Evolutionary conservation across 2,888 invertebrate species (phyloP).

Genomic region (Synanthedon tipuliformis): DNA sequence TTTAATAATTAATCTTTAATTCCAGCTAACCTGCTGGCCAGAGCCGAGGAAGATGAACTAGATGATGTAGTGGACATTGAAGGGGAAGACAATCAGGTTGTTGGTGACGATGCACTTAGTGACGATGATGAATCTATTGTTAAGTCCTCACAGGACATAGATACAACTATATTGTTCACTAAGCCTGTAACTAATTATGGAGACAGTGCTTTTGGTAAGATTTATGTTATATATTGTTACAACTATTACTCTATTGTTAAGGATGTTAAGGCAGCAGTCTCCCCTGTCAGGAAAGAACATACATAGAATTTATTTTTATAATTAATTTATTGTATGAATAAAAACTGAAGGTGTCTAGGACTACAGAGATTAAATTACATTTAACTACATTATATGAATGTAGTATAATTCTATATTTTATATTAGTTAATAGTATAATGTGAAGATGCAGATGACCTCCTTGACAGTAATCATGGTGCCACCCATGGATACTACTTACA

Average conservation of each 20-base stretch:
- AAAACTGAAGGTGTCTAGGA: too few species aligned
- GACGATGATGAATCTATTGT: conserved; percentile 72
- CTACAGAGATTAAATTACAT: too few species aligned
- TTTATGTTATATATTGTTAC: background rate
- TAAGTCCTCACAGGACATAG: conserved; percentile 89
- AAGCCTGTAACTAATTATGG: conserved; percentile 76
- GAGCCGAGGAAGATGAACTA: conserved; percentile 76
- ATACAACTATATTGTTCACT: conserved; percentile 90
- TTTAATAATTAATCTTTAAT: conserved; percentile 4
- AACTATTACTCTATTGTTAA: conserved; percentile 1
- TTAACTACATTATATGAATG: too few species aligned
- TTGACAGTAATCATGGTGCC: too few species aligned
- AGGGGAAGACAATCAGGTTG: conserved; percentile 73
- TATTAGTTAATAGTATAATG: too few species aligned
- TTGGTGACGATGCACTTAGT: conserved; percentile 72
- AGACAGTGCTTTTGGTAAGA: conserved; percentile 74
- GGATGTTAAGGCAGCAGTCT: too few species aligned
- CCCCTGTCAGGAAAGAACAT: too few species aligned
- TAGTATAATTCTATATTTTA: too few species aligned
- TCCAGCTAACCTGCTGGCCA: conserved; percentile 63
- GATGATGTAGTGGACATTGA: conserved; percentile 79
- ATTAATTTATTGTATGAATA: too few species aligned
- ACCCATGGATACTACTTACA: conserved; percentile 1
- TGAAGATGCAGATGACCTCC: too few species aligned
- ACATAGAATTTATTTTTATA: too few species aligned